A percentile compares a stretch with the other conserved stretches of the same genome.
Conservation (phyloP, 1,140 invertebrate species). For the Argopecten irradians region DNA sequence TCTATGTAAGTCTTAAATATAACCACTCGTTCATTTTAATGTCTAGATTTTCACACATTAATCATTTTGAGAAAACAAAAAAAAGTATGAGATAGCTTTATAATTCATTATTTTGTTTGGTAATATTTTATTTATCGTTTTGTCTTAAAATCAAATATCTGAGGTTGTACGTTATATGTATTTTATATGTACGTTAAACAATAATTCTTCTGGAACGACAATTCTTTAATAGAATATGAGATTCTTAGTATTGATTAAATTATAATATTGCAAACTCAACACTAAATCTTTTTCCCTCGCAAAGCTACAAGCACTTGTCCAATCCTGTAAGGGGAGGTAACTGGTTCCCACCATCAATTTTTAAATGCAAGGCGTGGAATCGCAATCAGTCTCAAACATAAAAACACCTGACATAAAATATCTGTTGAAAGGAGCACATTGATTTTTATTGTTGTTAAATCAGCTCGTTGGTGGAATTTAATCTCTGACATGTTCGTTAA, state of each 20-base stretch:
- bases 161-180: too few relatives aligned
- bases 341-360: neutral
- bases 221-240: too few relatives aligned
- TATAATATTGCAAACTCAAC: neutral
- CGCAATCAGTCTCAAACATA: neutral
- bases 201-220: too few relatives aligned
- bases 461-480: conserved; percentile 1
- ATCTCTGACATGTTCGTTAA: neutral
- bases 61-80: too few relatives aligned
- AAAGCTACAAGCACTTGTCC: neutral
- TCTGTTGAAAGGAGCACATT: conserved; percentile 6
- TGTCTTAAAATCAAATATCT: too few relatives aligned
- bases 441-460: conserved; percentile 23
- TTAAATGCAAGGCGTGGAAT: conserved; percentile 4
- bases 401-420: conserved; percentile 8
- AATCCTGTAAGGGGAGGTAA: conserved; percentile 4
- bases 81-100: too few relatives aligned
- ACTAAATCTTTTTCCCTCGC: neutral
- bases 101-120: too few relatives aligned
- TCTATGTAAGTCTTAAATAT: too few relatives aligned
- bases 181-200: too few relatives aligned
- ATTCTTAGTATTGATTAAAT: neutral
- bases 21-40: too few relatives aligned
- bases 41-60: too few relatives aligned
- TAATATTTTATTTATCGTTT: too few relatives aligned